Evolutionary conservation across 2,888 invertebrate species (phyloP), one percentile per base, ranked within the genome.

Genomic region (Netelia inedita): DNA sequence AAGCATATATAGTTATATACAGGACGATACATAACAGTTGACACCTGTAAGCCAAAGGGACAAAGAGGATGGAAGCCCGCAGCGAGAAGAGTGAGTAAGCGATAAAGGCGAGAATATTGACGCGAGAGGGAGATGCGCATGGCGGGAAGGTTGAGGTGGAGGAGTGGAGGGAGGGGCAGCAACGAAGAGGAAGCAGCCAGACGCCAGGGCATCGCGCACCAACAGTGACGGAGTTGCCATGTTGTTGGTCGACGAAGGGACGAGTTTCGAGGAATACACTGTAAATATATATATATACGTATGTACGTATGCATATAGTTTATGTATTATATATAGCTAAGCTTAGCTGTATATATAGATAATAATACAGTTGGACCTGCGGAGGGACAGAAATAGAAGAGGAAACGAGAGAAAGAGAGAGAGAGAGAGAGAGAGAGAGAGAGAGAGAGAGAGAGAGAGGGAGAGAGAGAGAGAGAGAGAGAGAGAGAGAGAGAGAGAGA

Each of bases 91-190:
- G 74, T 16, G 79, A 71, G 59, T 50, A 75, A 69, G 41, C 74
- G 79, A 83, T 82, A 73, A 69, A 57, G 21, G 16, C 21, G 74
- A 35, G 69, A 83, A 83, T 79, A 79, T 82, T 43, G 74, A 83
- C 74, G 69, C 14, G 75, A 21, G 71, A 1, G 55, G 61, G 68
- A 53, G 53, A 63, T 28, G 28, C 28, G 28, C 28, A 28, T 28
- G 28, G 28, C 28, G 5, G 0, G 28, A 6, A 28, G 9, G 68
- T 16, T 16, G 72, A 43, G 10, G 19, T 35, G 23, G 23, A 63
- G 28, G 43, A 21, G 16, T n/a, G 55, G 35, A 0, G 23, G 16
- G 50, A 53, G 55, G 61, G 43, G n/a, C 9, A 50, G 28, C 61
- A 63, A 50, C 14, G 11, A 61, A 10, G 50, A 46, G 59, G 46